These are phyloP conservation scores for Cercopithecus neglectus DNA, from an alignment of 2,797 vertebrate genomes.

Conservation along the genomic window DNA sequence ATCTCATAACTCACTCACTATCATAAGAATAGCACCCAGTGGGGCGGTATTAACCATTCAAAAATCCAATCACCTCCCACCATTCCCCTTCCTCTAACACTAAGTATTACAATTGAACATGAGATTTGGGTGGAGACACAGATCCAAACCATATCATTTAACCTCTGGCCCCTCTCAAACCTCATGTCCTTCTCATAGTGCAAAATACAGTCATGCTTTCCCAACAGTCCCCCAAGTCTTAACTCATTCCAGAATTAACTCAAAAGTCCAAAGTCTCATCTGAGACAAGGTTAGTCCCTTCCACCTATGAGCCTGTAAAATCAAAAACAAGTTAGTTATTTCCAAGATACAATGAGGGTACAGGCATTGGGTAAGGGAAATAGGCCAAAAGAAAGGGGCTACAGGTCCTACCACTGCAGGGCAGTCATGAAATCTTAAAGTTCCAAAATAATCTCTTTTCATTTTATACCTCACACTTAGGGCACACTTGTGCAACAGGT, in stretches of 20 bases:
- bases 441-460: background rate
- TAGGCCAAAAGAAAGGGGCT: background rate
- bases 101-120: background rate
- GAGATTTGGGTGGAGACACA: background rate
- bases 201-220: background rate
- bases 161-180: background rate
- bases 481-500: background rate
- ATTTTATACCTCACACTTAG: background rate
- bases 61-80: background rate
- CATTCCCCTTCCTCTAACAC: background rate
- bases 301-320: background rate
- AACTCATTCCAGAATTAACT: background rate
- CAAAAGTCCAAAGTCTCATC: background rate
- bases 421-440: background rate
- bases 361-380: background rate
- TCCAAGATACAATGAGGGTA: background rate
- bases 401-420: background rate
- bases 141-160: too few relatives aligned
- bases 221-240: background rate
- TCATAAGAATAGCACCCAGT: background rate
- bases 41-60: background rate
- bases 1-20: background rate
- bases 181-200: background rate
- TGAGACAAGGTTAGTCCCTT: background rate
- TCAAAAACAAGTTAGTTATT: background rate